These are phyloP conservation scores for Scytalopus superciliaris DNA, from an alignment of 2,113 vertebrate genomes.

Conservation along the genomic window DNA sequence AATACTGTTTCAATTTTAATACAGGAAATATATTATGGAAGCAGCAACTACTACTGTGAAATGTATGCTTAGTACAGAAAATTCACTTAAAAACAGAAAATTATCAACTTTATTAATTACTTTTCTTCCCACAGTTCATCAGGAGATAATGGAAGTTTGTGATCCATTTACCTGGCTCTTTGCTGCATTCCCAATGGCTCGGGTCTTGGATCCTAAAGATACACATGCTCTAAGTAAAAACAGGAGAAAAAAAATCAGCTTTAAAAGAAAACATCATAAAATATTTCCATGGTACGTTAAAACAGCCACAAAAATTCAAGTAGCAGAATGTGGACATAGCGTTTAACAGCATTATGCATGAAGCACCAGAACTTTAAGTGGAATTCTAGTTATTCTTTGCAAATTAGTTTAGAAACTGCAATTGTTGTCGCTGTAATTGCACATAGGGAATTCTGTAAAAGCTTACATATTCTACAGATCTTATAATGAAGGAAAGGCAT, in stretches of 20 bases:
- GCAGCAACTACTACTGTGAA: not conserved
- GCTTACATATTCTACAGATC: not conserved
- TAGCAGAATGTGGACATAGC: not conserved
- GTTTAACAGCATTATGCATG: not conserved
- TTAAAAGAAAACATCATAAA: not conserved
- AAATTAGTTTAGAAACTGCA: not conserved
- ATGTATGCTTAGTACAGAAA: not conserved
- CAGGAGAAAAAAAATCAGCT: not conserved
- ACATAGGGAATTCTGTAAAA: not conserved
- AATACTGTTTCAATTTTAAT: not conserved
- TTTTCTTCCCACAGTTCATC: not conserved
- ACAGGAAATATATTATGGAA: not conserved
- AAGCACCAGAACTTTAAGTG: not conserved
- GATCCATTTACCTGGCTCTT: constrained; percentile 88
- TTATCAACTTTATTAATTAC: not conserved
- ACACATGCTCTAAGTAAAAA: constrained; percentile 84
- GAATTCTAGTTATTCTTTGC: not conserved
- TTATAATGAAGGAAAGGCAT: not conserved
- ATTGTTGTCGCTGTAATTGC: not conserved
- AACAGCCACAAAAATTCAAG: not conserved
- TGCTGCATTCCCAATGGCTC: constrained; percentile 93
- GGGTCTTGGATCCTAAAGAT: constrained; percentile 91
- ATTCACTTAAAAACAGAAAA: not conserved
- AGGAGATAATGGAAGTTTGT: not conserved
- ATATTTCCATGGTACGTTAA: not conserved